Evolutionary conservation across 2,113 vertebrate species (phyloP).

Genomic region (Sigmodon hispidus): DNA sequence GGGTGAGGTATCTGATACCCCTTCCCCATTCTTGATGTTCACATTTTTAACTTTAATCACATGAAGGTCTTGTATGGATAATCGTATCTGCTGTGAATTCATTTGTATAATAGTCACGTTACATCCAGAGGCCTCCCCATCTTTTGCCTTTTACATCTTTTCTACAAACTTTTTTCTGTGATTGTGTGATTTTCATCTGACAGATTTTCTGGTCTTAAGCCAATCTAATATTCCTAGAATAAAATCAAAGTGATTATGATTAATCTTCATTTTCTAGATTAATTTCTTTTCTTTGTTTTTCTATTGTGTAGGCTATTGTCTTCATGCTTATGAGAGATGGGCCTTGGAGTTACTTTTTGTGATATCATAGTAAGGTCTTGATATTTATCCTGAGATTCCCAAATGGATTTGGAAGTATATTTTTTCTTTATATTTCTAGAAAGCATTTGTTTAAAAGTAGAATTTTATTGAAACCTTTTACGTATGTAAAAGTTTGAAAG

Average conservation of each 20-base stretch:
- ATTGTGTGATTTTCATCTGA: not conserved
- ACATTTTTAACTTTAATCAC: not conserved
- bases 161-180: not conserved
- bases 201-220: not conserved
- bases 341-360: not conserved
- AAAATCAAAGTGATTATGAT: not conserved
- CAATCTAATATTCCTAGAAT: not conserved
- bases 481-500: not conserved
- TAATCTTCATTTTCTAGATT: slow-evolving; percentile 9
- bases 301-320: not conserved
- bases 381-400: not conserved
- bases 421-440: slow-evolving; percentile 1
- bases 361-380: not conserved
- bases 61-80: not conserved
- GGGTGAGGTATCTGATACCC: no score
- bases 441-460: slow-evolving; percentile 16
- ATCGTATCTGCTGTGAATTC: not conserved
- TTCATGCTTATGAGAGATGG: not conserved
- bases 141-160: not conserved
- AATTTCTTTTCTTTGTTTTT: not conserved
- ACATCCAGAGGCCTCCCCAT: not conserved
- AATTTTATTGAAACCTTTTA: slow-evolving; percentile 38
- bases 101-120: not conserved
- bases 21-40: not conserved
- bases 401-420: slow-evolving; percentile 16